Evolutionary conservation across 1,140 invertebrate genomes (phyloP).

Genomic region (Zophobas atratus): DNA sequence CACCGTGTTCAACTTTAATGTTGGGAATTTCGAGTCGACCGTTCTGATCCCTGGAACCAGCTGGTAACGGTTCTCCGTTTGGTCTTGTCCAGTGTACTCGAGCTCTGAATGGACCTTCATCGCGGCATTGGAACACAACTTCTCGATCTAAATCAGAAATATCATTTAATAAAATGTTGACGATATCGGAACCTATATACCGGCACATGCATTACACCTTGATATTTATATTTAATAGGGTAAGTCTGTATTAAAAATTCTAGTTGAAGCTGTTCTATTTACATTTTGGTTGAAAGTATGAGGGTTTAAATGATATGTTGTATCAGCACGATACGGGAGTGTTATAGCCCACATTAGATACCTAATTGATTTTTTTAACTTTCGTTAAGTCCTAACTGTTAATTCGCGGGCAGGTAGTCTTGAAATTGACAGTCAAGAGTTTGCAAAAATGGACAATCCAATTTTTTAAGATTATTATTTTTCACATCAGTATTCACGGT

Average conservation of each 20-base stretch:
- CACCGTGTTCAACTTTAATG: slow-evolving; percentile 82
- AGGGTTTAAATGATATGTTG: slow-evolving; percentile 18
- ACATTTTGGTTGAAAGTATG: slow-evolving; percentile 17
- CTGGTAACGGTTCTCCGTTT: slow-evolving; percentile 79
- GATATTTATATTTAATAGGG: slow-evolving; percentile 28
- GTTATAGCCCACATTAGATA: background rate
- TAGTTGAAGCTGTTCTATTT: slow-evolving; percentile 19
- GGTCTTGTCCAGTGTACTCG: slow-evolving; percentile 84
- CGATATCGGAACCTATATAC: background rate
- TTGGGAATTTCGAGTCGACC: slow-evolving; percentile 90
- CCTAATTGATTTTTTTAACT: too few relatives aligned
- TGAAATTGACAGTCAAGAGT: too few relatives aligned
- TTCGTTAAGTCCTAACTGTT: too few relatives aligned
- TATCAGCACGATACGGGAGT: background rate
- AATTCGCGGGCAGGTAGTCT: too few relatives aligned
- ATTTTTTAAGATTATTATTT: too few relatives aligned
- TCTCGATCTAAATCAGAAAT: slow-evolving; percentile 78
- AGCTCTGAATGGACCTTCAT: slow-evolving; percentile 84
- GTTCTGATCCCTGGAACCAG: slow-evolving; percentile 78
- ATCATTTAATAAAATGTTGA: slow-evolving; percentile 8
- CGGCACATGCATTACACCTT: slow-evolving; percentile 34
- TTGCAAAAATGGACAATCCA: too few relatives aligned
- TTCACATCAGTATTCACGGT: too few relatives aligned
- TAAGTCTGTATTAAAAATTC: slow-evolving; percentile 26
- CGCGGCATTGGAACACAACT: slow-evolving; percentile 93